Percentiles rank a stretch among this genome's conserved stretches.
phyloP scores from a whole-genome alignment of 1,140 invertebrate species.

The Whitmania pigra region DNA sequence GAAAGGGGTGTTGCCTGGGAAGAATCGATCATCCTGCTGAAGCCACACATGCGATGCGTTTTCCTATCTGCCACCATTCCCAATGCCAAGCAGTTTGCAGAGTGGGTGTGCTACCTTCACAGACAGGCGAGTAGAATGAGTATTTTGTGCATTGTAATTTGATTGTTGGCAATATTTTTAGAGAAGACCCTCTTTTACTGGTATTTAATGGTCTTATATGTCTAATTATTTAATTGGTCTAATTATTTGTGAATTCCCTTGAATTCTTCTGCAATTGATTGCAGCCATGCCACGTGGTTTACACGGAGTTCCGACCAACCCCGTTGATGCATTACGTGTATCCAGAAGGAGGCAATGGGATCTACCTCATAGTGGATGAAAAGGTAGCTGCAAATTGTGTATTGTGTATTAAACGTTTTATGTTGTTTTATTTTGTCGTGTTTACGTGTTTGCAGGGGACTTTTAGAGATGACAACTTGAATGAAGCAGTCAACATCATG shows the following conservation, averaged over 20 bases:
- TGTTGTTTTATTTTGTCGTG: not conserved
- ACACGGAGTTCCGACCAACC: conserved; percentile 91
- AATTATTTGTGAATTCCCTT: too few species aligned
- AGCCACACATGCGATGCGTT: conserved; percentile 93
- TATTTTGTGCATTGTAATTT: too few species aligned
- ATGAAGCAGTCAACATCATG: conserved; percentile 76
- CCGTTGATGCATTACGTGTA: conserved; percentile 97
- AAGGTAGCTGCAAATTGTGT: conserved; percentile 36
- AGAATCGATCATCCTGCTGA: conserved; percentile 94
- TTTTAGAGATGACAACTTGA: conserved; percentile 94
- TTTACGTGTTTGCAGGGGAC: conserved; percentile 54
- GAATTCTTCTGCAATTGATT: not conserved
- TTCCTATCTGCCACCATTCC: conserved; percentile 98
- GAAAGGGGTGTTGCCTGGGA: conserved; percentile 97
- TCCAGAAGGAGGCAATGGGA: conserved; percentile 78
- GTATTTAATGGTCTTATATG: too few species aligned
- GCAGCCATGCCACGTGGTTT: conserved; percentile 87
- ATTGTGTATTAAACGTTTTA: not conserved
- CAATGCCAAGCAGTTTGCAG: conserved; percentile 89
- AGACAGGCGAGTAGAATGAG: conserved; percentile 46
- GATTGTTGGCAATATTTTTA: too few species aligned
- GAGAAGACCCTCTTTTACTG: too few species aligned
- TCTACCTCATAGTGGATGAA: conserved; percentile 90
- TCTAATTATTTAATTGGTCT: too few species aligned
- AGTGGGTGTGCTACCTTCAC: conserved; percentile 94